Conservation (phyloP, 53 echinoderm and acorn worm genomes). For the Holothuria leucospilota region DNA sequence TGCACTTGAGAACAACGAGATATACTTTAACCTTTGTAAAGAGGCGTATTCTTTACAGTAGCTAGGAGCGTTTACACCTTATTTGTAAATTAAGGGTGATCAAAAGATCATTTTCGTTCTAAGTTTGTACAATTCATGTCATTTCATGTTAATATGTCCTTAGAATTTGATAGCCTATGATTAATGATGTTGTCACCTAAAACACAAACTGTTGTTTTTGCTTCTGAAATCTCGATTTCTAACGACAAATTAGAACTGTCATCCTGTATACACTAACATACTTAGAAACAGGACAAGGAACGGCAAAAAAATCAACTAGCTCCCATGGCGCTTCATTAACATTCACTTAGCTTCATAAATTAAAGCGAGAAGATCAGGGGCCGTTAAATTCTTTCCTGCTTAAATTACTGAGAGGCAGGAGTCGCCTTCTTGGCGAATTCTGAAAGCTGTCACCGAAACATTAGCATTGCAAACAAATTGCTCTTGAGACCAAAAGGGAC, state of each 20-base stretch:
- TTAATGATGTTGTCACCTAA: not conserved
- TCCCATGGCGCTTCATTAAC: constrained; percentile 30
- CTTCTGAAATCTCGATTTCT: not conserved
- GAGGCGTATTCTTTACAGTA: no score
- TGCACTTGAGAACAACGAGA: no score
- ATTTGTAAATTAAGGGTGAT: no score
- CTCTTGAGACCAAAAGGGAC: no score
- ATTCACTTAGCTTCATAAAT: constrained; percentile 35
- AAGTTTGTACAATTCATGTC: no score
- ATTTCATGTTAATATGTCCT: no score
- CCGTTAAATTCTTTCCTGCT: constrained; percentile 28
- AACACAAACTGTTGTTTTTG: constrained; percentile 37
- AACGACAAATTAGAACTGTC: constrained; percentile 18
- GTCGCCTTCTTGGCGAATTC: not conserved
- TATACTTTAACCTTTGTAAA: no score
- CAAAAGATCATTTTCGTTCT: no score
- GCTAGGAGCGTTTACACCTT: no score
- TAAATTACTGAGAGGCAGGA: constrained; percentile 8
- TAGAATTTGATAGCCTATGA: constrained; percentile 1
- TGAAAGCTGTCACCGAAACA: not conserved
- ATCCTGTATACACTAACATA: constrained; percentile 12
- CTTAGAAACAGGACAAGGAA: constrained; percentile 5
- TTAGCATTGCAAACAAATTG: not conserved
- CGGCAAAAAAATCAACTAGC: not conserved
- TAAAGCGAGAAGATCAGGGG: constrained; percentile 24